Evolutionary conservation across 2,113 vertebrate species (phyloP), one percentile per base, ranked within the genome.

Genomic region (Thinocorus orbignyianus): DNA sequence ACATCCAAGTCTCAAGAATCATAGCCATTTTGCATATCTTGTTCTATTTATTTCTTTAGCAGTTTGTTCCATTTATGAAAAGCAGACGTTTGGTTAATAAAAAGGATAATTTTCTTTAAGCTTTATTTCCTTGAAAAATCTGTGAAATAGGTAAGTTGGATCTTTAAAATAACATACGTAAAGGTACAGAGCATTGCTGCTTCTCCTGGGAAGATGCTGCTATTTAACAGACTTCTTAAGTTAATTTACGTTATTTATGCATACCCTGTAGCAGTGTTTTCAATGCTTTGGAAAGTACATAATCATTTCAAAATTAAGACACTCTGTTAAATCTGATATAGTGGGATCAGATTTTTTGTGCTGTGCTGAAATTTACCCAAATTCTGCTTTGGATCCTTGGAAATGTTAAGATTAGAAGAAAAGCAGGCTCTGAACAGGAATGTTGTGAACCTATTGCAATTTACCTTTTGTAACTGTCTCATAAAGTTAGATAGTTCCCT

Each of bases 401-500:
- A 65, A 70, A 30, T 60, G 28, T 39, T 68, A 16, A 41, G 22
- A 54, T 61, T 44, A 72, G 44, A 70, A 93, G 54, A 81, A 74
- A 88, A 68, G 20, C 31, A 74, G 62, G 25, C 69, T 80, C 62
- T 92, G 37, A 86, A 52, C 13, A 54, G 58, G 58, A 58, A 9
- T 68, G 89, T 44, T 77, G 24, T 73, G 58, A 37, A 93, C 54
- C 64, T 74, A 28, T 37, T 79, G 65, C 26, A 41, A 73, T 92
- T 90, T 94, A 49, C 39, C 68, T 91, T 94, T 64, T 60, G 20
- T 73, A 82, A 46, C 35, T 82, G 10, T 86, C 66, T 95, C 65
- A 85, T 94, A 64, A 93, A 77, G 58, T 91, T 70, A 81, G 76
- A 62, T 51, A 78, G 68, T 91, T 92, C 62, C 65, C 86, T 94